Evolutionary conservation across 1,140 invertebrate genomes (phyloP).

Genomic region (Hydropsyche tenuis): DNA sequence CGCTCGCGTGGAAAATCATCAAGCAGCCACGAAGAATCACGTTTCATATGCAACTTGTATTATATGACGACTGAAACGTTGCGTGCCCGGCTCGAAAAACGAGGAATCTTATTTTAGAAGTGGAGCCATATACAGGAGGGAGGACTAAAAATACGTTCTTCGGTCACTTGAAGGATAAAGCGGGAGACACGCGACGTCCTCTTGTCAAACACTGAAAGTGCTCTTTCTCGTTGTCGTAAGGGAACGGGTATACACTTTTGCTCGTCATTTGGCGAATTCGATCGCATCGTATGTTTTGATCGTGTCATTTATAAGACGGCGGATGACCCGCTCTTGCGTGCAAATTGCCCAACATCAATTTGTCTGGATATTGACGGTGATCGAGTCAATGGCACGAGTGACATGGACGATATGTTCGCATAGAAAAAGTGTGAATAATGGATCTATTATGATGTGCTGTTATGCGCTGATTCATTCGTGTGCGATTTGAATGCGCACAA

Average conservation of each 20-base stretch:
- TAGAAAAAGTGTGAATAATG: too few relatives aligned
- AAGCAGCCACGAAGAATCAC: neutral
- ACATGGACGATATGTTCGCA: too few relatives aligned
- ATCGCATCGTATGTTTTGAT: neutral
- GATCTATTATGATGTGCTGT: too few relatives aligned
- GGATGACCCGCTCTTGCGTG: too few relatives aligned
- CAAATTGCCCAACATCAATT: too few relatives aligned
- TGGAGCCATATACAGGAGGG: neutral
- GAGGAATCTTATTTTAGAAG: constrained; percentile 7
- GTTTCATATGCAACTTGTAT: neutral
- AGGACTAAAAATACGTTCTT: neutral
- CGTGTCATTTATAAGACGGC: neutral
- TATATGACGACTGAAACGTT: neutral
- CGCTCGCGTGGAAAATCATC: neutral
- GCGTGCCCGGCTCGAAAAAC: neutral
- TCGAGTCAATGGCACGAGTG: too few relatives aligned
- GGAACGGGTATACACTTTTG: too few relatives aligned
- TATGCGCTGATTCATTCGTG: too few relatives aligned
- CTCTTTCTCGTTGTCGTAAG: too few relatives aligned
- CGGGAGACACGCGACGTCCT: neutral
- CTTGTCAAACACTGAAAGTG: constrained; percentile 18
- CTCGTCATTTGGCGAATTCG: neutral
- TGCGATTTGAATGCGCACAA: too few relatives aligned
- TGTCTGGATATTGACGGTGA: too few relatives aligned
- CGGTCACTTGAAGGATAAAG: constrained; percentile 19